Conservation (phyloP, 2,113 vertebrate genomes). For the Myrmecophaga tridactyla region DNA sequence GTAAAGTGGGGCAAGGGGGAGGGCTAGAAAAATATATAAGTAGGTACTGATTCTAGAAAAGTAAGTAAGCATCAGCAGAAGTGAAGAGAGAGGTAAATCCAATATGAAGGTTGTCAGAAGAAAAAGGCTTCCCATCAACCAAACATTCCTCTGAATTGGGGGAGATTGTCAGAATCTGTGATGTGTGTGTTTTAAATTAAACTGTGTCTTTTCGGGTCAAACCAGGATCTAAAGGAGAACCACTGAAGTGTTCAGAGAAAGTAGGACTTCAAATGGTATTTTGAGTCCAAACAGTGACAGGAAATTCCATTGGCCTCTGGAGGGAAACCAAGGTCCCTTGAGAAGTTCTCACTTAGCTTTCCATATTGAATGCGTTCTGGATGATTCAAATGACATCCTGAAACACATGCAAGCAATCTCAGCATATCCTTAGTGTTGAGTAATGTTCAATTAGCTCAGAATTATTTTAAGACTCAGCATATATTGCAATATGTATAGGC, state of each 20-base stretch:
- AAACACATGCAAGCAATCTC: slow-evolving; percentile 23
- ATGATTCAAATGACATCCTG: not conserved
- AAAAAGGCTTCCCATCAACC: not conserved
- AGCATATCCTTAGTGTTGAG: not conserved
- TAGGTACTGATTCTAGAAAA: not conserved
- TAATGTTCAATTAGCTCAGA: not conserved
- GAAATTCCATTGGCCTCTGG: slow-evolving; percentile 64
- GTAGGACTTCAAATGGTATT: slow-evolving; percentile 35
- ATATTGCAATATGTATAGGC: not conserved
- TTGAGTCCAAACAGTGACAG: slow-evolving; percentile 69
- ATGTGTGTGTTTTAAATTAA: not conserved
- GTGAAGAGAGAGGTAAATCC: not conserved
- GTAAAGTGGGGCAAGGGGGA: too few relatives aligned
- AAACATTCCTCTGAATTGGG: not conserved
- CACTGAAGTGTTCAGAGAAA: slow-evolving; percentile 42
- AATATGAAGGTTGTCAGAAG: not conserved
- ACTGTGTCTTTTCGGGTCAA: slow-evolving; percentile 8
- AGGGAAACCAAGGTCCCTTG: slow-evolving; percentile 24
- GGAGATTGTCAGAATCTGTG: not conserved
- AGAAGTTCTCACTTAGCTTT: slow-evolving; percentile 58
- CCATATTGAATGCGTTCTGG: slow-evolving; percentile 52
- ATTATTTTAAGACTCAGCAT: slow-evolving; percentile 17
- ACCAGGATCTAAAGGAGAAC: not conserved
- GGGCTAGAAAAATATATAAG: not conserved
- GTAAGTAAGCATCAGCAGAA: not conserved